phyloP scores from a whole-genome alignment of 2,113 vertebrate species.

The Nothocercus nigrocapillus region DNA sequence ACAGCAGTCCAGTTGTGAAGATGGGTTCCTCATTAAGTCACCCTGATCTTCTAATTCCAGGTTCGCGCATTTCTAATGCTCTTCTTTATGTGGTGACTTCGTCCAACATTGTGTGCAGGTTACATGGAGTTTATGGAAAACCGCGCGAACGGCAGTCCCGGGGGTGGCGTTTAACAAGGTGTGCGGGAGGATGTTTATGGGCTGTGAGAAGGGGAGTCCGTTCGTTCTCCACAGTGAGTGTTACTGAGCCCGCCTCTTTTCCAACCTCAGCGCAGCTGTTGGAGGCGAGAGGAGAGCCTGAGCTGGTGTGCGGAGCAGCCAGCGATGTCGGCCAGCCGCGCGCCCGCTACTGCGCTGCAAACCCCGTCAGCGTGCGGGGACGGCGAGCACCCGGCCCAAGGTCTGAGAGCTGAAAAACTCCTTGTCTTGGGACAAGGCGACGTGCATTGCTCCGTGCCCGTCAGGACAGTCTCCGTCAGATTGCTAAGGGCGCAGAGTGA shows the following conservation, averaged over 20 bases:
- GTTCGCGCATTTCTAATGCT: constrained; percentile 14
- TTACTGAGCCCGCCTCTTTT: constrained; percentile 27
- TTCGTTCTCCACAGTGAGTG: not conserved
- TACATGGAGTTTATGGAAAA: constrained; percentile 48
- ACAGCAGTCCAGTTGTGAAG: constrained; percentile 41
- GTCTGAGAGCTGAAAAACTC: not conserved
- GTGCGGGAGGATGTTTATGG: constrained; percentile 54
- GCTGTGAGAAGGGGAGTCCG: constrained; percentile 52
- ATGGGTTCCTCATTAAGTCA: constrained; percentile 38
- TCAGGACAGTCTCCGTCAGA: not conserved
- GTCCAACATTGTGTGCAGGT: constrained; percentile 37
- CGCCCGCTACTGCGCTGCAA: not conserved
- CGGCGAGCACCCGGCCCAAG: not conserved
- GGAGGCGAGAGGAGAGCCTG: constrained; percentile 1
- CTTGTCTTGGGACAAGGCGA: not conserved
- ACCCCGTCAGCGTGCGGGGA: not conserved
- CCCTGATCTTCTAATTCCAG: constrained; percentile 52
- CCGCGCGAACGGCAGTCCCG: constrained; percentile 41
- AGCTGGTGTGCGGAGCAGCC: not conserved
- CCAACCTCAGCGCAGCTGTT: not conserved
- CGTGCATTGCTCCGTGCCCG: not conserved
- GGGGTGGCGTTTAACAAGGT: constrained; percentile 53
- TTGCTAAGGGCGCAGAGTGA: not conserved
- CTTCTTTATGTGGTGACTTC: not conserved
- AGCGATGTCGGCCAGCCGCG: not conserved